These are phyloP conservation scores for Petromus typicus DNA, from an alignment of 2,113 vertebrate species.

Conservation along the genomic window DNA sequence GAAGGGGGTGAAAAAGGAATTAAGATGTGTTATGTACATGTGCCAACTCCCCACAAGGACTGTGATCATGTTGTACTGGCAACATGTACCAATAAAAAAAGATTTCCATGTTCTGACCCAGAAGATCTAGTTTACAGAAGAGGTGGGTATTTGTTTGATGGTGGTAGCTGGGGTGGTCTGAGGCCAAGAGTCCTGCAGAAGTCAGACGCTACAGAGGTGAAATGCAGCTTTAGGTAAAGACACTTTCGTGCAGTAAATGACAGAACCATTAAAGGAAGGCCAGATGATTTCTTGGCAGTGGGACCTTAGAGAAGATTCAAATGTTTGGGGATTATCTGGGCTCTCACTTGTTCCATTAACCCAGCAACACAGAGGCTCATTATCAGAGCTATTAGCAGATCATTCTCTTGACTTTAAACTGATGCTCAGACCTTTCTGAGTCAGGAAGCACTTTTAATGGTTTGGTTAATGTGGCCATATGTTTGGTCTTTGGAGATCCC, in stretches of 20 bases:
- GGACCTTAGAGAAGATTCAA: conserved; percentile 31
- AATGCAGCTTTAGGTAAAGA: conserved; percentile 38
- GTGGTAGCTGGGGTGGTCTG: not conserved
- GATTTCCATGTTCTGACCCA: not conserved
- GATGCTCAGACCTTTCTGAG: conserved; percentile 65
- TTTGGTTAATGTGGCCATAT: conserved; percentile 48
- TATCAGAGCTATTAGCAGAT: conserved; percentile 74
- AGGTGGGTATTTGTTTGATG: not conserved
- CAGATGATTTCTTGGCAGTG: conserved; percentile 61
- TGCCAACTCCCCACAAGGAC: not conserved
- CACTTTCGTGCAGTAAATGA: conserved; percentile 1
- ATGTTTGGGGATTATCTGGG: conserved; percentile 36
- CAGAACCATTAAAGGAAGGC: conserved; percentile 15
- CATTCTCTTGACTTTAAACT: conserved; percentile 64
- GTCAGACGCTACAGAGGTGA: not conserved
- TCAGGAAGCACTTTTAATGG: conserved; percentile 68
- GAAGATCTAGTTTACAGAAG: not conserved
- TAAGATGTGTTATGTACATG: not conserved
- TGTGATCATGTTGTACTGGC: not conserved
- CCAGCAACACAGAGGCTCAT: conserved; percentile 27
- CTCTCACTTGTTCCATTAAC: conserved; percentile 70
- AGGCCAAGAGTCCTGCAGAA: accelerated
- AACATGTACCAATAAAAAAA: not conserved
- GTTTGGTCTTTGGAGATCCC: conserved; percentile 58
- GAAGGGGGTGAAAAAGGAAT: not conserved